Evolutionary conservation across 1,140 invertebrate genomes (phyloP).

Genomic region (Ruditapes philippinarum): DNA sequence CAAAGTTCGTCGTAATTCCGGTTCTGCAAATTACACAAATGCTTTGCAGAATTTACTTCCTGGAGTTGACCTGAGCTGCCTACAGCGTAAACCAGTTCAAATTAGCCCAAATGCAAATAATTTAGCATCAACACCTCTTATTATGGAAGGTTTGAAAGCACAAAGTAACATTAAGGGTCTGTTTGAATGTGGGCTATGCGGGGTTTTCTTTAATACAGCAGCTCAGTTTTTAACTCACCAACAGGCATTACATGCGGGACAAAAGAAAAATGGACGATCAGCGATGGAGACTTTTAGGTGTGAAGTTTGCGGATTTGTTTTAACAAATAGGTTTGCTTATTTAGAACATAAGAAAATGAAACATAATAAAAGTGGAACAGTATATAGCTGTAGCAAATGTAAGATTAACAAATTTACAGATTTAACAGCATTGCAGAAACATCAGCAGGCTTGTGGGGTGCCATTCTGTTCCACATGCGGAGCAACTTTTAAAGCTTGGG

Average conservation of each 20-base stretch:
- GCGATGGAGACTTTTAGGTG: conserved; percentile 60
- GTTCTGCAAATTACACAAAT: neutral
- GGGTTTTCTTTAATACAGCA: conserved; percentile 55
- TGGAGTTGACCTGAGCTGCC: conserved; percentile 21
- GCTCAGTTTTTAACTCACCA: conserved; percentile 57
- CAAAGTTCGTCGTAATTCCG: neutral
- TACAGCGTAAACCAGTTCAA: neutral
- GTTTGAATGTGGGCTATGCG: conserved; percentile 64
- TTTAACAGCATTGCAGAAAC: conserved; percentile 13
- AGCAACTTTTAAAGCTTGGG: conserved; percentile 46
- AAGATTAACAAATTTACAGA: conserved; percentile 15
- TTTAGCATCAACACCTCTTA: too few species aligned
- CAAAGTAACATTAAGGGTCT: conserved; percentile 45
- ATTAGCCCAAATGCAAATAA: neutral
- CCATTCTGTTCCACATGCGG: conserved; percentile 40
- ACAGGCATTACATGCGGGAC: conserved; percentile 7
- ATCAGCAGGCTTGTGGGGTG: conserved; percentile 1
- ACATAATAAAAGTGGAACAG: neutral
- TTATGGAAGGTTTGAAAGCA: neutral
- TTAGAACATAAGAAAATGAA: conserved; percentile 62
- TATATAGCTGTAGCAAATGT: conserved; percentile 44
- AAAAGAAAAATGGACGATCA: conserved; percentile 30
- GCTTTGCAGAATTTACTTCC: conserved; percentile 39
- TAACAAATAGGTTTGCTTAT: conserved; percentile 58
- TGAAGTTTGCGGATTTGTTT: conserved; percentile 55